phyloP scores from a whole-genome alignment of 1,140 invertebrate genomes.

The Pentalonia nigronervosa region DNA sequence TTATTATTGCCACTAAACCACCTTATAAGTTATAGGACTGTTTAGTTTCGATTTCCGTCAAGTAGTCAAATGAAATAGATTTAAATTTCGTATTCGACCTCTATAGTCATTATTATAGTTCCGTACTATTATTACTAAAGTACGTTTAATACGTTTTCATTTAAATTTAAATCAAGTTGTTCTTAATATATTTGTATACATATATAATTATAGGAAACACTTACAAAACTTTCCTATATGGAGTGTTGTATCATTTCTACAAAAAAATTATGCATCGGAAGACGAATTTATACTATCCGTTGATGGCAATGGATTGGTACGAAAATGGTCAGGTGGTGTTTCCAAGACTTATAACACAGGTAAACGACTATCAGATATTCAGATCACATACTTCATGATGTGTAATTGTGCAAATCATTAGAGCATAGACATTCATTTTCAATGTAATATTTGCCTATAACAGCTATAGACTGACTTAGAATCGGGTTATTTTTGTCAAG shows the following conservation, averaged over 20 bases:
- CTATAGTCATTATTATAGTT: not conserved
- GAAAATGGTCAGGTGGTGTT: conserved; percentile 23
- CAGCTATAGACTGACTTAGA: no score
- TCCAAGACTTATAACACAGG: not conserved
- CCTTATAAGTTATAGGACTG: no score
- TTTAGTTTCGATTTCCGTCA: no score
- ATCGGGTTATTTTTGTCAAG: no score
- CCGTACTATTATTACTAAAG: not conserved
- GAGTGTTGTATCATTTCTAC: conserved; percentile 29
- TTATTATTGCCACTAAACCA: no score
- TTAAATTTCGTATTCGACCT: not conserved
- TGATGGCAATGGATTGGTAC: conserved; percentile 17
- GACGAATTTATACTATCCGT: conserved; percentile 44
- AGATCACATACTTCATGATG: not conserved
- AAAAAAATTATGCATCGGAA: conserved; percentile 36
- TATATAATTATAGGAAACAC: not conserved
- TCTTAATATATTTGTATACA: not conserved
- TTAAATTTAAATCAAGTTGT: not conserved
- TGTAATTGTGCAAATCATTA: no score
- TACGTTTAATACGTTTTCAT: not conserved
- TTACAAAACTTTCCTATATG: conserved; percentile 42
- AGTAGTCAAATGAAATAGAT: not conserved
- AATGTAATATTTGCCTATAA: no score
- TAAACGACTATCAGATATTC: not conserved
- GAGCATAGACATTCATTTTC: no score